phyloP scores from a whole-genome alignment of 2,113 vertebrate species.

The Sturnus vulgaris region DNA sequence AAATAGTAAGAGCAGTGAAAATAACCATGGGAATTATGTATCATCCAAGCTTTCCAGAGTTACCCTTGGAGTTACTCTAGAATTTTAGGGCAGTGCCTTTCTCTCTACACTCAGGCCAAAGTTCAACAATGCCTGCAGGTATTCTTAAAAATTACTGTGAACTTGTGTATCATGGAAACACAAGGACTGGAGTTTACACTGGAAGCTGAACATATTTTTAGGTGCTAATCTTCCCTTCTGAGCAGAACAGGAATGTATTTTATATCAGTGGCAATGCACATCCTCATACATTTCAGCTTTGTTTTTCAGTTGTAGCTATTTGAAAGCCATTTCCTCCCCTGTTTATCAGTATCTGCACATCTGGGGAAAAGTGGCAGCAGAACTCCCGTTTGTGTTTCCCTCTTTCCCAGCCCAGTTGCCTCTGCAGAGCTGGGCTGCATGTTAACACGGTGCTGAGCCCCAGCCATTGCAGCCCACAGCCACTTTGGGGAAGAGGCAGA shows the following conservation, averaged over 20 bases:
- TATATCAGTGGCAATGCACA: background rate
- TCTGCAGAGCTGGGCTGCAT: background rate
- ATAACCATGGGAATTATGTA: background rate
- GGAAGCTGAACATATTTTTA: background rate
- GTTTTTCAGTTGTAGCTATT: background rate
- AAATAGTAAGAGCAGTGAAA: background rate
- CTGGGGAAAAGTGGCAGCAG: background rate
- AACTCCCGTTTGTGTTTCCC: background rate
- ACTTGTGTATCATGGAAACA: background rate
- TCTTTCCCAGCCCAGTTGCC: background rate
- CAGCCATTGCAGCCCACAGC: fast-evolving
- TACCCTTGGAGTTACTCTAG: background rate
- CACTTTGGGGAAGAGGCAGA: background rate
- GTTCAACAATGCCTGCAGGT: background rate
- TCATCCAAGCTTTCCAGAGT: background rate
- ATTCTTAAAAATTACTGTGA: background rate
- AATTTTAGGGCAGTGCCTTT: background rate
- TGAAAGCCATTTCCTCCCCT: background rate
- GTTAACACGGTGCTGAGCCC: fast-evolving
- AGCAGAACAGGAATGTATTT: background rate
- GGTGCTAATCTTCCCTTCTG: background rate
- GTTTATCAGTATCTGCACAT: background rate
- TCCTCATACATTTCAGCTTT: background rate
- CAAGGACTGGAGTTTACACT: background rate
- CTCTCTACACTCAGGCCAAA: background rate